Evolutionary conservation across 2,888 invertebrate genomes (phyloP), one percentile per base, ranked within the genome.

Genomic region (Lymantria monacha): DNA sequence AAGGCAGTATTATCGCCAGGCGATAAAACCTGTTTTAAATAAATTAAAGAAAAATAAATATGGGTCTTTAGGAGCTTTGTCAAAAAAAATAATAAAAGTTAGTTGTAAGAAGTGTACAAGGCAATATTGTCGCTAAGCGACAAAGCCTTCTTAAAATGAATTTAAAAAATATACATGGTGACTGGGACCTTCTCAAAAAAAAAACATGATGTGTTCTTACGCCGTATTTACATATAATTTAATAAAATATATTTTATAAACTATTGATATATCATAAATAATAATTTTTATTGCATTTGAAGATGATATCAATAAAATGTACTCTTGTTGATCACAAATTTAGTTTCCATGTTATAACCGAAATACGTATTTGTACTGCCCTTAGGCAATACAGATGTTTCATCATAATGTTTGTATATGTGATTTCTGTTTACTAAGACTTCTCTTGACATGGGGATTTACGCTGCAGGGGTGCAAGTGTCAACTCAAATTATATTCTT

Each of bases 361-460:
- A 31, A 42, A 31, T 31, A 11, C 13, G 36, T 36, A 15, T 44
- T 44, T 44, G 15, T 44, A 9, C 11, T 45, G 37, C 30, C 45
- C 22, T 11, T 22, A 45, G 45, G 45, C 45, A 3, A 45, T 38
- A 45, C 45, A 45, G 22, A 45, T 45, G 45, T 38, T 45, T 7
- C 12, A 8, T 44, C n/a, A 38, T 11, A 44, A 22, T 45, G 30
- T 45, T 45, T 45, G 45, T 37, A 0, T 45, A 15, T 45, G 38
- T 45, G 22, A 38, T 38, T 45, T 45, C 9, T 37, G 37, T 45
- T 44, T 44, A 22, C 38, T 7, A 31, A 38, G 14, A 45, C 12
- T 45, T 36, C 22, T 38, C 8, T 22, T 45, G 37, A 14, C 44
- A 36, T 33, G 22, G 38, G 45, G 45, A 45, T 45, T 11, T 7